phyloP scores from a whole-genome alignment of 2,113 vertebrate genomes.

The Campylomormyrus numenius region DNA sequence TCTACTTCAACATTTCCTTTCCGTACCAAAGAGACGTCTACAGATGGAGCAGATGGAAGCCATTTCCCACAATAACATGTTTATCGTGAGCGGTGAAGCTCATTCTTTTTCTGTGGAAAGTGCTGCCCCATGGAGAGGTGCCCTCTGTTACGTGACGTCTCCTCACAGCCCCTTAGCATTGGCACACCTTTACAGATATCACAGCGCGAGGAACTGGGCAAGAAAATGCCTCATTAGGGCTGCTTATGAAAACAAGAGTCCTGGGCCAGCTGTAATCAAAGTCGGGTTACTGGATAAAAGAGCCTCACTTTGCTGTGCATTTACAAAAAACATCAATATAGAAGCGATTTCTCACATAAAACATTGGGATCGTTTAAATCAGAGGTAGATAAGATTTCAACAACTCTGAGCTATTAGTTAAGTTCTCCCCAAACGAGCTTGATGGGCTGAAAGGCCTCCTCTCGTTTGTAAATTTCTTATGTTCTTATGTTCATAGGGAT shows the following conservation, averaged over 20 bases:
- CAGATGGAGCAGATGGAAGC: neutral
- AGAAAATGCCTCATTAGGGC: neutral
- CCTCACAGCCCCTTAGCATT: constrained; percentile 10
- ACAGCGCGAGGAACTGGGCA: neutral
- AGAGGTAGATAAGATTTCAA: no score
- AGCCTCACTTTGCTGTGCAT: neutral
- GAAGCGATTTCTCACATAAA: neutral
- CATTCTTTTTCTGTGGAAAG: neutral
- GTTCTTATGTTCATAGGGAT: neutral
- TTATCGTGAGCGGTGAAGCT: neutral
- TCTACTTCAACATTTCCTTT: neutral
- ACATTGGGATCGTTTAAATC: no score
- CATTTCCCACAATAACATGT: neutral
- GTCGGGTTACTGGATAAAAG: neutral
- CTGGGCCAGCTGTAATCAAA: neutral
- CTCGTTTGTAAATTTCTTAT: no score
- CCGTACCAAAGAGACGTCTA: neutral
- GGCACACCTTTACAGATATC: neutral
- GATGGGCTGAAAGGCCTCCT: no score
- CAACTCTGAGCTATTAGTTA: no score
- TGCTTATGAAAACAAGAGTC: neutral
- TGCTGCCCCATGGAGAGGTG: constrained; percentile 12
- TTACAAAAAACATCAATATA: neutral
- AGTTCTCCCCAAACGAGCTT: no score
- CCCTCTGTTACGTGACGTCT: constrained; percentile 7